A percentile compares a stretch with the other conserved stretches of the same genome.
Evolutionary conservation across 35 echinoderm and acorn worm genomes (phyloP).

Genomic region (Ophiothrix spiculata): DNA sequence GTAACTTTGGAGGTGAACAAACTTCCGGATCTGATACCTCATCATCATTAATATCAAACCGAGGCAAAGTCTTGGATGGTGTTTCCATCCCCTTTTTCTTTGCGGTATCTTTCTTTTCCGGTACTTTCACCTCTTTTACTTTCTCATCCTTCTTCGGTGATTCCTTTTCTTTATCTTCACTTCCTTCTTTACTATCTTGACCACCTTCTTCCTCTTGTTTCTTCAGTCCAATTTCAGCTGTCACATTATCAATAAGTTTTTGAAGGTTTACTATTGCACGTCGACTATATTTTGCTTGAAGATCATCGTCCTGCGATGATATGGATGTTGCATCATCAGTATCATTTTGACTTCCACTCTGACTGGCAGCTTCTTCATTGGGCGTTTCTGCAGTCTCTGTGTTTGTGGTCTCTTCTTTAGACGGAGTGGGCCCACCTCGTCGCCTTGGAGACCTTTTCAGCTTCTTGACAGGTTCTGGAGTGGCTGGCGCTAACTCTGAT

Average conservation of each 20-base stretch:
- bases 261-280: slow-evolving; percentile 95
- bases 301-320: slow-evolving; percentile 87
- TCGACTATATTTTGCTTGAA: slow-evolving; percentile 90
- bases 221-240: slow-evolving; percentile 85
- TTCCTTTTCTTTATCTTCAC: slow-evolving; percentile 28
- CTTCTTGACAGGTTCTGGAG: slow-evolving; percentile 18
- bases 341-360: slow-evolving; percentile 24
- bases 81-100: slow-evolving; percentile 17
- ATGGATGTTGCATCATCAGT: slow-evolving; percentile 83
- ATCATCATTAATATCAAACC: slow-evolving; percentile 26
- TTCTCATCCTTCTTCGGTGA: slow-evolving; percentile 21
- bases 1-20: slow-evolving; percentile 59
- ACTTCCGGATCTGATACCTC: slow-evolving; percentile 43
- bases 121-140: neutral
- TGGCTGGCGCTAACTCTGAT: too few relatives aligned
- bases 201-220: slow-evolving; percentile 45
- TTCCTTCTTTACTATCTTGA: slow-evolving; percentile 37
- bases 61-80: neutral
- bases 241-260: slow-evolving; percentile 95
- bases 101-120: slow-evolving; percentile 17
- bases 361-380: neutral
- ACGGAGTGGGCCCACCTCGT: slow-evolving; percentile 7
- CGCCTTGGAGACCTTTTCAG: slow-evolving; percentile 50
- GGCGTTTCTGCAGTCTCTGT: neutral
- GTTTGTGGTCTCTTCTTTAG: slow-evolving; percentile 15